Evolutionary conservation across 2,113 vertebrate genomes (phyloP).

Genomic region (Tragelaphus strepsiceros): DNA sequence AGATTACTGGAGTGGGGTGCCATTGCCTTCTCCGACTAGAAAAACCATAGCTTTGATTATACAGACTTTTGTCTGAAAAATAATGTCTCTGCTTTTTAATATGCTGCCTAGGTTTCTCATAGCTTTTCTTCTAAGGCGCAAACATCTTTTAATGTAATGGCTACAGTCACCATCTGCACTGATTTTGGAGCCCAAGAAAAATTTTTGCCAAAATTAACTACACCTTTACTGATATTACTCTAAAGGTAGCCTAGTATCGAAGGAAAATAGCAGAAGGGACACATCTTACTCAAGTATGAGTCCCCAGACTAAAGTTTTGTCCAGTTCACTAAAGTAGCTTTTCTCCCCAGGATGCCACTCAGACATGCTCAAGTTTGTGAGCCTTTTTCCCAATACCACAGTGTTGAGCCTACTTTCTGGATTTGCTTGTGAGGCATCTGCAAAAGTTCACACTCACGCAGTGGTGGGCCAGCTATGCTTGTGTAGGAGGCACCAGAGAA

Average conservation of each 20-base stretch:
- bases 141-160: background rate
- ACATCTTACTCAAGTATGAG: background rate
- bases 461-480: too few species aligned
- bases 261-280: background rate
- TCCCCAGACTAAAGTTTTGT: background rate
- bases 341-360: background rate
- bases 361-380: background rate
- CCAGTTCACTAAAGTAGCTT: background rate
- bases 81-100: background rate
- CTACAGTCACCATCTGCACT: background rate
- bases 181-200: background rate
- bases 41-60: background rate
- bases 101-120: background rate
- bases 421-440: background rate
- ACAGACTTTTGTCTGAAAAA: background rate
- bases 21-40: background rate
- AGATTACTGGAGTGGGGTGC: too few species aligned
- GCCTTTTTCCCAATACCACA: background rate
- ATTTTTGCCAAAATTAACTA: conserved; percentile 43
- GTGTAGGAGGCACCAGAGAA: background rate
- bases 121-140: background rate
- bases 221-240: background rate
- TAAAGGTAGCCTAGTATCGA: background rate
- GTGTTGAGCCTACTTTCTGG: background rate
- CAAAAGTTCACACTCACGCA: background rate